Evolutionary conservation across 2,797 vertebrate species (phyloP), one percentile per base, ranked within the genome.

Genomic region (Diplodus puntazzo): DNA sequence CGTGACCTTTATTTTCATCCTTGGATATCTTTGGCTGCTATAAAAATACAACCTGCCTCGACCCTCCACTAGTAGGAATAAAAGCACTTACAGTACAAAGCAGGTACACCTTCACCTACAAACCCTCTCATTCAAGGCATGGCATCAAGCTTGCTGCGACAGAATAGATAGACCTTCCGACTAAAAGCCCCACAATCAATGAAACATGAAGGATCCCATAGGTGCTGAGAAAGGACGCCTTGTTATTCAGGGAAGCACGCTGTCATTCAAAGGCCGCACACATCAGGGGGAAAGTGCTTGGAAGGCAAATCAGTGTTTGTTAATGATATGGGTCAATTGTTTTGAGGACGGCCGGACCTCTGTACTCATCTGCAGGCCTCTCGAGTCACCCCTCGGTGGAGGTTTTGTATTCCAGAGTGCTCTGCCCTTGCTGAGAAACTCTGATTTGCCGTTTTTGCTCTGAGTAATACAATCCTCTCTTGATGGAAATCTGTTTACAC

Each of bases 111-210:
- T 82, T 80, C 66, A 90, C 75, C 71, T 84, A 84, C 73, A 86
- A 80, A 84, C 74, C 43, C 73, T 65, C 61, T 69, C 25, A 59
- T 88, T 91, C 63, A 60, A 76, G 87, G 64, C 52, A 27, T 60
- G 73, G 80, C 79, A 78, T 73, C 84, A 52, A 21, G 80, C 80
- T 73, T 52, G 71, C 81, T 83, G 85, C 43, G 61, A 84, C 75
- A 83, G 82, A 81, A 83, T 17, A 74, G 69, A 80, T 83, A 83
- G 75, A 85, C 71, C 78, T 78, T 81, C 74, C 48, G 72, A 88
- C 89, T 92, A 89, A 94, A 90, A 93, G 91, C 91, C 76, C 66
- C 68, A 74, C 85, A 87, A 92, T 95, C 89, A 89, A 93, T 94
- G 90, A 91, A 91, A 94, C 86, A 93, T 88, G 88, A 92, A 90